These are phyloP conservation scores for Drosophila barbarae DNA, from an alignment of 2,888 invertebrate species.

Conservation along the genomic window DNA sequence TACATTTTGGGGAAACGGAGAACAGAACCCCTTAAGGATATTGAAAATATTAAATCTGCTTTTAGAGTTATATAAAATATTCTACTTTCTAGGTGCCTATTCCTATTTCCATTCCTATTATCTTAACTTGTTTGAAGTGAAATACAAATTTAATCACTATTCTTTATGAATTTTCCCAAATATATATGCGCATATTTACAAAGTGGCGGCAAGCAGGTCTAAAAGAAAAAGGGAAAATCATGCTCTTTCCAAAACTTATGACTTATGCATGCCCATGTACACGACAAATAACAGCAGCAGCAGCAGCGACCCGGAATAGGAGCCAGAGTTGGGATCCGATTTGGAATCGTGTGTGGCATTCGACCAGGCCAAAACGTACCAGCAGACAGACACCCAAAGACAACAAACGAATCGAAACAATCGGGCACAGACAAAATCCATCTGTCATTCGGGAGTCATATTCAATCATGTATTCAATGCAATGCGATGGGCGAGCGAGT, in stretches of 20 bases:
- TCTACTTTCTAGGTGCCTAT: too few species aligned
- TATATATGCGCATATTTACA: slow-evolving; percentile 28
- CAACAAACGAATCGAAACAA: slow-evolving; percentile 48
- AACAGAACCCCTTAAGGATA: neutral
- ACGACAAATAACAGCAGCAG: slow-evolving; percentile 54
- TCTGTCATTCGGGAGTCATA: slow-evolving; percentile 67
- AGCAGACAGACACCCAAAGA: slow-evolving; percentile 36
- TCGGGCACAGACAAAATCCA: slow-evolving; percentile 52
- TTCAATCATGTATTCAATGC: slow-evolving; percentile 71
- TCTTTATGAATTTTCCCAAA: slow-evolving; percentile 12
- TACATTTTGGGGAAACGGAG: neutral
- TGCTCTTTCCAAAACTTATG: slow-evolving; percentile 41
- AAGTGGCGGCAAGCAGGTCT: slow-evolving; percentile 6
- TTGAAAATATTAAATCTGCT: neutral
- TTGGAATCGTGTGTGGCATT: slow-evolving; percentile 62
- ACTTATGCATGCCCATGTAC: slow-evolving; percentile 65
- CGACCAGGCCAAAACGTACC: slow-evolving; percentile 35
- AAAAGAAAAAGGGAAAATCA: slow-evolving; percentile 40
- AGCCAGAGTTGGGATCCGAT: slow-evolving; percentile 12
- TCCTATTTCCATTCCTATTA: neutral
- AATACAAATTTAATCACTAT: neutral
- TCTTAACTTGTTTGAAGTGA: neutral
- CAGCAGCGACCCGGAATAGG: slow-evolving; percentile 23
- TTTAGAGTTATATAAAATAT: neutral
- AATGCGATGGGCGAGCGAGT: slow-evolving; percentile 49